A percentile compares a stretch with the other conserved stretches of the same genome.
These are phyloP conservation scores for Echeneis naucrates DNA, from an alignment of 2,797 vertebrate species.

Conservation along the genomic window DNA sequence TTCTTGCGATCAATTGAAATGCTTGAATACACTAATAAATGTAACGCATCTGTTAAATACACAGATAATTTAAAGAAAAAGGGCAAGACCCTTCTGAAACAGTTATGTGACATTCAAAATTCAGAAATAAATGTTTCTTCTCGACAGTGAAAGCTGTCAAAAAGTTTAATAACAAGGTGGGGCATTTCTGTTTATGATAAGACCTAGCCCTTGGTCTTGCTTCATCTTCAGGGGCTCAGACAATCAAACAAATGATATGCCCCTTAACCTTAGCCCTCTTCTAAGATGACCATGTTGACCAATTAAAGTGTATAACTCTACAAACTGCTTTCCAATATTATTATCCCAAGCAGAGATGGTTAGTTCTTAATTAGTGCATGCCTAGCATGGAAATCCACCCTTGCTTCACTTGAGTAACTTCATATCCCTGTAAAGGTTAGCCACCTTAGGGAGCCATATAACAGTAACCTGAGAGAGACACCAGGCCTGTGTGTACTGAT, in stretches of 20 bases:
- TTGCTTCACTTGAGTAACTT: constrained; percentile 69
- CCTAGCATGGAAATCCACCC: constrained; percentile 62
- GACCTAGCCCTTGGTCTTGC: constrained; percentile 37
- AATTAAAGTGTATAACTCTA: not conserved
- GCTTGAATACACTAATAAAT: constrained; percentile 22
- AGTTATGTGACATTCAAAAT: constrained; percentile 49
- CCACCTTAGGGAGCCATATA: constrained; percentile 68
- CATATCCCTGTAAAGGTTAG: constrained; percentile 81
- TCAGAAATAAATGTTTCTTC: constrained; percentile 23
- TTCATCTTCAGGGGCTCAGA: constrained; percentile 35
- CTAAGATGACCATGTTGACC: constrained; percentile 9
- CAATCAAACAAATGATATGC: constrained; percentile 50
- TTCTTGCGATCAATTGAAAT: constrained; percentile 24
- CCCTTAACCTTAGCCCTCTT: constrained; percentile 50
- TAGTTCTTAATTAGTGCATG: constrained; percentile 39
- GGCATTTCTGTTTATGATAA: constrained; percentile 41
- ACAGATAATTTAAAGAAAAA: constrained; percentile 31
- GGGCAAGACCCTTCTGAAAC: constrained; percentile 32
- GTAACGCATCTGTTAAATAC: not conserved
- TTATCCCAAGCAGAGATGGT: constrained; percentile 33
- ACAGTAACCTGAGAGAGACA: constrained; percentile 81
- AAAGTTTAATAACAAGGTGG: constrained; percentile 35
- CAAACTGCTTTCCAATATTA: constrained; percentile 36
- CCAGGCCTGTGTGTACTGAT: constrained; percentile 34
- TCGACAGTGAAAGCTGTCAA: constrained; percentile 25